Evolutionary conservation across 1,140 invertebrate species (phyloP).

Genomic region (Acyrthosiphon pisum): DNA sequence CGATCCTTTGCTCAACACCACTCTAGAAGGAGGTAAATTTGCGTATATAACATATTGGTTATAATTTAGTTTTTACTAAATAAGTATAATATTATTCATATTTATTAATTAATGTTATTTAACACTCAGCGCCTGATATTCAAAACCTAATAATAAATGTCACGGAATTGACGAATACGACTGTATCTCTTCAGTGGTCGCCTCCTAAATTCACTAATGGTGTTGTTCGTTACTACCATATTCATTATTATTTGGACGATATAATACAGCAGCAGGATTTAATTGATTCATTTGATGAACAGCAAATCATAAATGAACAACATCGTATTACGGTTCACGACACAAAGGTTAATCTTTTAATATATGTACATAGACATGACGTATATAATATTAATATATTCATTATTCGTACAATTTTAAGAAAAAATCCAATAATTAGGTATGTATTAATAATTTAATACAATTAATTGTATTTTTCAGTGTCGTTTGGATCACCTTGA

Average conservation of each 20-base stretch:
- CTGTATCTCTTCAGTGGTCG: slow-evolving; percentile 73
- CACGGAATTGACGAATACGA: slow-evolving; percentile 71
- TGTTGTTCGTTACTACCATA: slow-evolving; percentile 74
- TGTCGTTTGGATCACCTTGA: slow-evolving; percentile 61
- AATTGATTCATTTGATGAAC: slow-evolving; percentile 48
- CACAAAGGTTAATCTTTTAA: not conserved
- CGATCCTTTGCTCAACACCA: slow-evolving; percentile 73
- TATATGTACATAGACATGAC: not conserved
- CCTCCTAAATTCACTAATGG: slow-evolving; percentile 77
- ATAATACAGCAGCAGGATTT: slow-evolving; percentile 62
- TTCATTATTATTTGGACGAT: slow-evolving; percentile 62
- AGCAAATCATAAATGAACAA: slow-evolving; percentile 60
- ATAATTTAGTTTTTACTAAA: not conserved
- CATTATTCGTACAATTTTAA: not conserved
- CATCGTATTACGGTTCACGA: not conserved
- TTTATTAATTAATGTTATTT: not conserved
- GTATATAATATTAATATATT: not conserved
- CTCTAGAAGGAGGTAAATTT: slow-evolving; percentile 70
- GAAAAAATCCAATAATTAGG: not conserved
- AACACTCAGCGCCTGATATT: slow-evolving; percentile 65
- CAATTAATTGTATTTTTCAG: not conserved
- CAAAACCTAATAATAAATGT: slow-evolving; percentile 68
- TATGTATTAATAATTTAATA: not conserved
- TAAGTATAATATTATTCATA: not conserved
- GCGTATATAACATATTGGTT: not conserved